These are phyloP conservation scores for Anarhynchus alexandrinus DNA, from an alignment of 2,113 vertebrate species.

Conservation along the genomic window DNA sequence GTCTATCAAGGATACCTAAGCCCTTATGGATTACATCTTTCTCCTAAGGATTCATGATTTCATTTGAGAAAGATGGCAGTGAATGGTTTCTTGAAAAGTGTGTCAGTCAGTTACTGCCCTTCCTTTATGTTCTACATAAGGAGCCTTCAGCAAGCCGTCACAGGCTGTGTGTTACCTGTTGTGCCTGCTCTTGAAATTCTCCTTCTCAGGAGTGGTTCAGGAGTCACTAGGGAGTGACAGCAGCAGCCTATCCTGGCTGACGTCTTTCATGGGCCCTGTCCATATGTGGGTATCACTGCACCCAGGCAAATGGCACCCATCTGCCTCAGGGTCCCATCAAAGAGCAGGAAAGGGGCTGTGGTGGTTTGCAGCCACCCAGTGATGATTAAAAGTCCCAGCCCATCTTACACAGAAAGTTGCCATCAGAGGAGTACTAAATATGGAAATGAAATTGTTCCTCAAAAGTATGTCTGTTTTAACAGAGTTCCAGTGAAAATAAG, in stretches of 20 bases:
- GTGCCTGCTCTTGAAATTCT: background rate
- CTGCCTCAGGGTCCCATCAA: background rate
- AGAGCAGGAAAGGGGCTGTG: background rate
- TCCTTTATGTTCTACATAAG: background rate
- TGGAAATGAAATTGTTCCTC: background rate
- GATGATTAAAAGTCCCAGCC: background rate
- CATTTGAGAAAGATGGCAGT: background rate
- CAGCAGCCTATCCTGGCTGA: background rate
- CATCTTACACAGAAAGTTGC: background rate
- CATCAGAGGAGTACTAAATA: background rate
- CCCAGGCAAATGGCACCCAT: fast-evolving
- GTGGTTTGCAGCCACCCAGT: background rate
- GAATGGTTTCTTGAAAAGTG: background rate
- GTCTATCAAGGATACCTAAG: background rate
- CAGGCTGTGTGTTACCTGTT: background rate
- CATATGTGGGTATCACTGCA: background rate
- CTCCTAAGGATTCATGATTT: background rate
- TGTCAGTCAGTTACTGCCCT: background rate
- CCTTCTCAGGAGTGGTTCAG: background rate
- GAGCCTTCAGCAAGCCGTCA: background rate
- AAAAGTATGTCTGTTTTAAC: background rate
- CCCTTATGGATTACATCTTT: background rate
- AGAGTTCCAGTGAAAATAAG: background rate
- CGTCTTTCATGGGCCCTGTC: background rate
- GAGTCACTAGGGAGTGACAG: background rate